Base-by-base conservation (phyloP, 2,888 invertebrate genomes). In the Hyposoter didymator region DNA sequence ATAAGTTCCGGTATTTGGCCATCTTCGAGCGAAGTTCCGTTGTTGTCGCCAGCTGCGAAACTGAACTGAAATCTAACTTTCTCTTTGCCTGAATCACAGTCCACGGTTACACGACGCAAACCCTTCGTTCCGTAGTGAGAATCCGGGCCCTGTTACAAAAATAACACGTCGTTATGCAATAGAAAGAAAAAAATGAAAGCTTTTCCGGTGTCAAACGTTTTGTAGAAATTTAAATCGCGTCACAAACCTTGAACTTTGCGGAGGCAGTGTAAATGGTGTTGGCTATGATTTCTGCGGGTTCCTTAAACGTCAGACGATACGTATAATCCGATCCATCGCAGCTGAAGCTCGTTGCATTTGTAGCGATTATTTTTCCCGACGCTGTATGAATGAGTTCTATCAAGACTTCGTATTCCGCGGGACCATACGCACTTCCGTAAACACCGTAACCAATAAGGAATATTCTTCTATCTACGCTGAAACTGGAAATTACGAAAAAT, bases 1-100 rank as follows among this genome's bases (percentile, higher is more conserved):
- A 98, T 97, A 85, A 98, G 96, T 92, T 97, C 97, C 12, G 98
- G 98, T 89, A 98, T 97, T 94, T 98, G 98, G 67, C 98, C 98
- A 92, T 97, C 97, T 91, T 97, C 97, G 1, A 98, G 97, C 0
- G 97, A 97, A 1, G 98, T 98, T 0, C 97, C 97, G 91, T 97
- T 97, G 93, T 98, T 98, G 92, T 97, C 97, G 14, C 97, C 97
- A n/a, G 97, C 96, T 1, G 97, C 97, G 92, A 97, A 97, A 3
- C 96, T 96, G 94, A 98, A 98, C 92, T 97, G 96, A 93, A 98
- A 98, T 5, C 96, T 96, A 0, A 97, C 96, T 91, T 96, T 96
- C n/a, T 95, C 95, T 82, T 96, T 96, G n/a, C 96, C 96, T 80
- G 96, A 95, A 88, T 96, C 96, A 89, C 97, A 96, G 91, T 97